Base-by-base conservation (phyloP, 2,113 vertebrate species). In the Brienomyrus longianalis region DNA sequence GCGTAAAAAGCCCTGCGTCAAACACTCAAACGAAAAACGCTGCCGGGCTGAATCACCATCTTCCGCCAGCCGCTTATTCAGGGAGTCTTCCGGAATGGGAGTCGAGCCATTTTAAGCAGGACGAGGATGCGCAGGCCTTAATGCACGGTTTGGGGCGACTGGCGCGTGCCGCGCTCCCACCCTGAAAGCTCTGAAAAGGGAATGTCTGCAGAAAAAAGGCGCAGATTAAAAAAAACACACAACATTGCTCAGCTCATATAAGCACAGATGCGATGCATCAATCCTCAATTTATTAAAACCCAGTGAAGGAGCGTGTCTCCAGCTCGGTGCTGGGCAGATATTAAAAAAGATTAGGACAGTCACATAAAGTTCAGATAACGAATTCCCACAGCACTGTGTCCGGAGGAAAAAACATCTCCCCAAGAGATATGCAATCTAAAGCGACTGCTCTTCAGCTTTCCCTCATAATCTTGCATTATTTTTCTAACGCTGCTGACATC, bases 401-500 rank as follows among this genome's bases (percentile, higher is more conserved):
- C 50, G 2, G 85, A 17, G 85, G 39, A 56, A 87, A 56, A 48
- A 54, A 31, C 27, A 35, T 56, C 19, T 87, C 31, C 48, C 85
- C 13, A 23, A 87, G 15, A 87, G 50, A 87, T 54, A 54, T 19
- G 19, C 43, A 48, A 84, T 47, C 19, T n/a, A 84, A n/a, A 84
- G 83, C 7, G 10, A 84, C 21, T 3, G 48, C 51, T 39, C 51
- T 56, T 87, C 50, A 87, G 48, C 19, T 31, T 43, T 54, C 21
- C 48, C 7, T 27, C 48, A 8, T 56, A 87, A 87, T 91, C 31
- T 56, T 92, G 94, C 93, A 93, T 94, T 94, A 93, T 87, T 56
- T 31, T 52, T 56, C 51, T 56, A 19, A 56, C 51, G 91, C 91
- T 90, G 92, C 92, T 92, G 93, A 94, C 94, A 93, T 90, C 90